phyloP scores from a whole-genome alignment of 2,888 invertebrate species.

The Holacanthella duospinosa region DNA sequence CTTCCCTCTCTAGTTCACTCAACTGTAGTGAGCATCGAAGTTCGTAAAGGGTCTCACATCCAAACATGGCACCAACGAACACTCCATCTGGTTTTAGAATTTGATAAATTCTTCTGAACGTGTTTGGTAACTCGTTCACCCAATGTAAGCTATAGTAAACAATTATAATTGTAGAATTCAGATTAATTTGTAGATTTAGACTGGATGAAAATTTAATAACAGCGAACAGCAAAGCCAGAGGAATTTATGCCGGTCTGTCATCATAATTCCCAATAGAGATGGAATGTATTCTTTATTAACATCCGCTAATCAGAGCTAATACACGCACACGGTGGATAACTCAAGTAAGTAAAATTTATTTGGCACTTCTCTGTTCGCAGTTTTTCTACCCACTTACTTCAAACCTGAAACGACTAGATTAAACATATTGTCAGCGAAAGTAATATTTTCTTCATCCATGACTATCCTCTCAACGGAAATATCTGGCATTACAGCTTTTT shows the following conservation, averaged over 20 bases:
- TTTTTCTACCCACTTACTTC: slow-evolving; percentile 40
- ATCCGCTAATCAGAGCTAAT: too few species aligned
- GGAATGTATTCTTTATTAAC: too few species aligned
- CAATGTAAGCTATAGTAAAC: slow-evolving; percentile 64
- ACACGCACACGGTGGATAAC: neutral
- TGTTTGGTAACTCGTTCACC: slow-evolving; percentile 92
- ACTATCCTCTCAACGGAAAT: slow-evolving; percentile 48
- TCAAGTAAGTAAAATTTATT: neutral
- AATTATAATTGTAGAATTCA: slow-evolving; percentile 5
- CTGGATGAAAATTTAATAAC: too few species aligned
- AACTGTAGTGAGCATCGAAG: slow-evolving; percentile 78
- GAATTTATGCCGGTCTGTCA: too few species aligned
- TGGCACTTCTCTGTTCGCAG: neutral
- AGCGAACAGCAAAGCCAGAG: too few species aligned
- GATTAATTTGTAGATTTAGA: too few species aligned
- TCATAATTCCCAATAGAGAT: too few species aligned
- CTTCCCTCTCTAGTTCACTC: slow-evolving; percentile 81
- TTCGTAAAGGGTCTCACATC: slow-evolving; percentile 89
- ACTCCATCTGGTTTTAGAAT: slow-evolving; percentile 81
- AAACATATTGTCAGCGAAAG: slow-evolving; percentile 63
- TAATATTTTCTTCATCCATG: slow-evolving; percentile 68
- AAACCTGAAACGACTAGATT: slow-evolving; percentile 78
- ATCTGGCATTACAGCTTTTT: slow-evolving; percentile 54
- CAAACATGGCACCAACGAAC: slow-evolving; percentile 85
- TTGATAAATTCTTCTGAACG: slow-evolving; percentile 44